Evolutionary conservation across 2,888 invertebrate genomes (phyloP), one percentile per base, ranked within the genome.

Genomic region (Agrotis segetum): DNA sequence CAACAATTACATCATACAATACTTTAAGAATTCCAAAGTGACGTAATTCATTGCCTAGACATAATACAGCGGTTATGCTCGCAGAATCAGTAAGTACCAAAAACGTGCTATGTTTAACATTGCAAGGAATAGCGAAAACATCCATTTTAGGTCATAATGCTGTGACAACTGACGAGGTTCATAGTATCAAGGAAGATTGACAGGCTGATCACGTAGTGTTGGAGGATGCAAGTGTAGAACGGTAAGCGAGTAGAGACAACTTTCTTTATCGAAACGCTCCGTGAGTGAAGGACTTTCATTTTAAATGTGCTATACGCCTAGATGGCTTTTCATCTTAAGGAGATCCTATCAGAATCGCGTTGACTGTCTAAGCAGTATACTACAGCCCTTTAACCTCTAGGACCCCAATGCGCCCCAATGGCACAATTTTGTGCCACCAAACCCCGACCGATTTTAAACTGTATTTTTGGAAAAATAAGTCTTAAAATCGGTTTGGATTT

Each of bases 141-240:
- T 58, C 63, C 53, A 82, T 78, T 78, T 74, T 71, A 84, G 82
- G 82, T 78, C 85, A 82, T 84, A 84, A 74, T 52, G 77, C 52
- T 50, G 24, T n/a, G 50, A 73, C 49, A 56, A 29, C 44, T 16
- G 74, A 55, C 74, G 16, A 49, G 44, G 74, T 73, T 73, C 44
- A 17, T 19, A 79, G 71, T 70, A 62, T 53, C 19, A 50, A 50
- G 63, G 47, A 53, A 9, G 53, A 81, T 78, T 78, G 71, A 59
- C 65, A 81, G 40, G 77, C 77, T 29, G 50, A 50, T 77, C 77
- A 78, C 77, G 82, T 70, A 77, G n/a, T 13, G 9, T 24, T 44
- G 29, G 29, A 11, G 13, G 64, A 17, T 70, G 17, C 14, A 81
- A 81, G 65, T 11, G 19, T 9, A 0, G 9, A 62, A 56, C 53